Conservation (phyloP, 1,140 invertebrate genomes). For the Antheraea pernyi region DNA sequence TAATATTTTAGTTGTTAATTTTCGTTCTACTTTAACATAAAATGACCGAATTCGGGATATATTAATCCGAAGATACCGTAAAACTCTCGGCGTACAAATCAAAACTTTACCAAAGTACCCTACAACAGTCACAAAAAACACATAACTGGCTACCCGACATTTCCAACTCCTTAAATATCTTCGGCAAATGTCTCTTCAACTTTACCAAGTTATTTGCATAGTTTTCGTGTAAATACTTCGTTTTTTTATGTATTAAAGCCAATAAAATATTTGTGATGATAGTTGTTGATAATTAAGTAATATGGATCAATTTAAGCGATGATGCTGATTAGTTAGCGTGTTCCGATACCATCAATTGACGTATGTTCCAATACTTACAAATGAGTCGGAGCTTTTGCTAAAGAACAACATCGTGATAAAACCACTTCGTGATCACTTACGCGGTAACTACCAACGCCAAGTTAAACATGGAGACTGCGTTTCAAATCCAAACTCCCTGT, state of each 20-base stretch:
- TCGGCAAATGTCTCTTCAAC: neutral
- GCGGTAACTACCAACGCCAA: too few species aligned
- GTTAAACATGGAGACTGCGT: too few species aligned
- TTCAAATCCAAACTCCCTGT: too few species aligned
- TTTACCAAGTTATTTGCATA: conserved; percentile 3
- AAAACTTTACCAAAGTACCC: neutral
- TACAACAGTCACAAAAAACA: neutral
- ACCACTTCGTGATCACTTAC: too few species aligned
- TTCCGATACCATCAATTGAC: too few species aligned
- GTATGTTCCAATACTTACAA: too few species aligned
- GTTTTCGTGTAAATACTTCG: neutral
- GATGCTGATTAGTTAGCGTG: too few species aligned
- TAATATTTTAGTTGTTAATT: too few species aligned
- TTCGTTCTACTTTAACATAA: neutral
- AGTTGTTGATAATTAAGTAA: neutral
- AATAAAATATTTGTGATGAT: neutral
- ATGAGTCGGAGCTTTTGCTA: too few species aligned
- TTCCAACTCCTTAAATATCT: neutral
- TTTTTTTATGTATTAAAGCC: neutral
- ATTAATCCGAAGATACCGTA: neutral
- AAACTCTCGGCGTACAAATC: neutral
- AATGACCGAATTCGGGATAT: neutral
- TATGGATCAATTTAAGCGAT: too few species aligned
- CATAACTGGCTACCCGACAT: neutral
- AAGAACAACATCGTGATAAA: too few species aligned